phyloP scores from a whole-genome alignment of 2,888 invertebrate species.

The Spatulosminthurus flaviceps region DNA sequence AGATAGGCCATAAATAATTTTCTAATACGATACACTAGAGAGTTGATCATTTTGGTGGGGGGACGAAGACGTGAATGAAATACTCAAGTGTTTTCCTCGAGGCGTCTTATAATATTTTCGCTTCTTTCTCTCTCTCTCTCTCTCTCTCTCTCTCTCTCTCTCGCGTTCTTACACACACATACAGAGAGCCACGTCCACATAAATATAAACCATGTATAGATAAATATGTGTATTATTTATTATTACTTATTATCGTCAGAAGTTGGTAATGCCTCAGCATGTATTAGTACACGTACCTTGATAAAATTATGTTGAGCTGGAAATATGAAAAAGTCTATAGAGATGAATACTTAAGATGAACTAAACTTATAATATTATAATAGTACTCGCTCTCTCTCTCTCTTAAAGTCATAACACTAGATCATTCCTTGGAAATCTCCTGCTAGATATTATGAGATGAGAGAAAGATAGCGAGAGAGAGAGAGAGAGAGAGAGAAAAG shows the following conservation, averaged over 20 bases:
- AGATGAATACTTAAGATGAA: not conserved
- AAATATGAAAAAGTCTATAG: slow-evolving; percentile 14
- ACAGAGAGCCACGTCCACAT: not conserved
- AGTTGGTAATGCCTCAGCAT: not conserved
- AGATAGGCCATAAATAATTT: slow-evolving; percentile 52
- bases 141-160: slow-evolving; percentile 7
- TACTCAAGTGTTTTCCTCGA: slow-evolving; percentile 47
- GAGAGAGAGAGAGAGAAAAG: slow-evolving; percentile 7
- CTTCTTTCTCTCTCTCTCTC: not conserved
- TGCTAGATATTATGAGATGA: not conserved
- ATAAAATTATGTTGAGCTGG: not conserved
- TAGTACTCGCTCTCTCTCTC: no score
- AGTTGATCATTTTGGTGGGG: slow-evolving; percentile 50
- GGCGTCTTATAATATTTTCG: slow-evolving; percentile 34
- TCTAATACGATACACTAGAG: slow-evolving; percentile 49
- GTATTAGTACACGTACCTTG: not conserved
- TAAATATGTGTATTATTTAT: slow-evolving; percentile 27
- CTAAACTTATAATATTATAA: not conserved
- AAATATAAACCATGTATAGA: not conserved
- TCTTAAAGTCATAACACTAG: slow-evolving; percentile 12
- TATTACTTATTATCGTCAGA: slow-evolving; percentile 20
- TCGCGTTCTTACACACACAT: not conserved
- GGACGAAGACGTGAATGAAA: slow-evolving; percentile 47
- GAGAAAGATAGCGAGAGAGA: slow-evolving; percentile 1
- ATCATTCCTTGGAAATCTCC: not conserved